A percentile compares a stretch with the other conserved stretches of the same genome.
Conservation (phyloP, 2,888 invertebrate species). For the Subacronicta megacephala region DNA sequence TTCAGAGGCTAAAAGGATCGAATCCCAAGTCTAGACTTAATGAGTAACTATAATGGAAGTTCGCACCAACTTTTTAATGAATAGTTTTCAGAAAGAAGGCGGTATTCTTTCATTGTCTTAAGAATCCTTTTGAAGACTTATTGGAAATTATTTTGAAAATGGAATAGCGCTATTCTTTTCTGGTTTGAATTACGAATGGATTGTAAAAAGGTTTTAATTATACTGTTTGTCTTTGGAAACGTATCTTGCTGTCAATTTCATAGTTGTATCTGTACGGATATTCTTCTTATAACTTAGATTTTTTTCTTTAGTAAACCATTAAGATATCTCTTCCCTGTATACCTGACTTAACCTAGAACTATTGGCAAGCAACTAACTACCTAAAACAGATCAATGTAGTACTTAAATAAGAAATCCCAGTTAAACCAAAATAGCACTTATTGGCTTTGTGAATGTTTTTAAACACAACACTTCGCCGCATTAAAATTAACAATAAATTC, state of each 20-base stretch:
- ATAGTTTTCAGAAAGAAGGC: constrained; percentile 60
- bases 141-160: constrained; percentile 31
- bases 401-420: not conserved
- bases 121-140: constrained; percentile 38
- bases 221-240: not conserved
- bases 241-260: not conserved
- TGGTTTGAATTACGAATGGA: too few relatives aligned
- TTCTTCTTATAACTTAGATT: too few relatives aligned
- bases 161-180: not conserved
- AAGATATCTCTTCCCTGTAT: not conserved
- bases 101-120: constrained; percentile 48
- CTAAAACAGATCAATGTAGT: not conserved
- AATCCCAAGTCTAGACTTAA: constrained; percentile 49
- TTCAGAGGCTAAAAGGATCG: constrained; percentile 23
- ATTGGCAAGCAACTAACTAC: not conserved
- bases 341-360: too few relatives aligned
- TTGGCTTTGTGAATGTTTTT: not conserved
- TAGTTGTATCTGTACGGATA: too few relatives aligned
- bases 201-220: too few relatives aligned
- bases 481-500: not conserved
- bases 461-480: not conserved
- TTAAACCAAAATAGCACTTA: not conserved
- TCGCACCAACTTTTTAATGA: constrained; percentile 64
- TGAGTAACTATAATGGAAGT: constrained; percentile 50
- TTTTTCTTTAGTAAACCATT: not conserved